Evolutionary conservation across 2,888 invertebrate species (phyloP).

Genomic region (Copidosoma aretas): DNA sequence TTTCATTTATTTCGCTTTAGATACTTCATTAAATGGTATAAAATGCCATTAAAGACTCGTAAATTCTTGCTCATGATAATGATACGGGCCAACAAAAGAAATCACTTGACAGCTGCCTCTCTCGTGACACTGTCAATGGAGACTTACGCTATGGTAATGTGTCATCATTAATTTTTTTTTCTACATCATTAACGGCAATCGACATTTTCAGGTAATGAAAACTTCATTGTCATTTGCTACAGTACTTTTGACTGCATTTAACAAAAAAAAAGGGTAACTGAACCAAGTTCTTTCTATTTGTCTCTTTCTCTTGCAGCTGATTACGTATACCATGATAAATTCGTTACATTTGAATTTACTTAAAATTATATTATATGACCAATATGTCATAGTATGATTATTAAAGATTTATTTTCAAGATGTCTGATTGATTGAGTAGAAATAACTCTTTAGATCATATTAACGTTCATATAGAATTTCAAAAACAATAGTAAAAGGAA

Average conservation of each 20-base stretch:
- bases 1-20: not conserved
- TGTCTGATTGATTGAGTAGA: no score
- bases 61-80: not conserved
- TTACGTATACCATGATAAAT: no score
- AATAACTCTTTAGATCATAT: no score
- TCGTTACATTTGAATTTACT: no score
- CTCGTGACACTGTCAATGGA: not conserved
- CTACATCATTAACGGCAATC: no score
- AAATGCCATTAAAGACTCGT: not conserved
- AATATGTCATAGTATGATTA: no score
- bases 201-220: not conserved
- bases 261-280: not conserved
- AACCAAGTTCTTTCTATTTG: no score
- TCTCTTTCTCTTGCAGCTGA: no score
- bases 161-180: not conserved
- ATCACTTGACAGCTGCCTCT: not conserved
- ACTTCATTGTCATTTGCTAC: slow-evolving; percentile 2
- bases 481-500: no score
- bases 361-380: no score
- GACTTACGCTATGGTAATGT: not conserved
- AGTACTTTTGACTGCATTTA: not conserved
- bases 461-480: no score
- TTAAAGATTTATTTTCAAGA: no score
- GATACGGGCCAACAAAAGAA: not conserved
- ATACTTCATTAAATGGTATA: not conserved